Base-by-base conservation (phyloP, 2,113 vertebrate genomes). In the Calidris pygmaea region DNA sequence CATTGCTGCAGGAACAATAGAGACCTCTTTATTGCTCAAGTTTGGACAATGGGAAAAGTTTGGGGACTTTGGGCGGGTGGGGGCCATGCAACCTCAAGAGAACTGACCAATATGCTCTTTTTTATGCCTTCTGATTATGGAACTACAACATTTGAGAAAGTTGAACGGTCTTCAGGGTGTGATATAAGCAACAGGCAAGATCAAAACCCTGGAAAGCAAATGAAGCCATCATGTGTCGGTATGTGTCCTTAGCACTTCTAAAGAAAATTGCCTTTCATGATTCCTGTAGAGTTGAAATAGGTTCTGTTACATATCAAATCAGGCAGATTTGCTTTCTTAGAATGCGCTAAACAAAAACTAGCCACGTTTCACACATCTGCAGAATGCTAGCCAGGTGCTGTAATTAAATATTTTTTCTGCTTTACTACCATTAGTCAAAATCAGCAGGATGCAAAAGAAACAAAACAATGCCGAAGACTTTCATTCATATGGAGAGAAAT, bases 1-100 rank as follows among this genome's bases (percentile, higher is more conserved):
- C 23, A 12, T 47, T 68, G 41, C 41, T 62, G 27, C 15, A 43
- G 35, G 21, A 78, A 48, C 5, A 17, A 41, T 7, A 55, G 39
- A 48, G 72, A 22, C 27, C 56, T 58, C 32, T 26, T 24, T 71
- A 2, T 63, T 50, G 34, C 37, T 85, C 7, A n/a, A 26, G n/a
- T 81, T 52, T 47, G 37, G 50, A 52, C 43, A 52, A 24, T 2
- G 7, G 34, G 24, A 85, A 45, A 50, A 39, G 39, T n/a, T 24
- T n/a, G 6, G 37, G 34, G 1, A 12, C 8, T 30, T 20, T 55
- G 3, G 8, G 2, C 14, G 13, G 2, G 12, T 4, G 23, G 32
- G 18, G 29, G 16, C 29, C 43, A 59, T 21, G 9, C n/a, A 68
- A 26, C 21, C 22, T 68, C 48, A n/a, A 10, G 30, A 52, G 24